A percentile compares a stretch with the other conserved stretches of the same genome.
Conservation (phyloP, 2,888 invertebrate species). For the Idaea straminata region DNA sequence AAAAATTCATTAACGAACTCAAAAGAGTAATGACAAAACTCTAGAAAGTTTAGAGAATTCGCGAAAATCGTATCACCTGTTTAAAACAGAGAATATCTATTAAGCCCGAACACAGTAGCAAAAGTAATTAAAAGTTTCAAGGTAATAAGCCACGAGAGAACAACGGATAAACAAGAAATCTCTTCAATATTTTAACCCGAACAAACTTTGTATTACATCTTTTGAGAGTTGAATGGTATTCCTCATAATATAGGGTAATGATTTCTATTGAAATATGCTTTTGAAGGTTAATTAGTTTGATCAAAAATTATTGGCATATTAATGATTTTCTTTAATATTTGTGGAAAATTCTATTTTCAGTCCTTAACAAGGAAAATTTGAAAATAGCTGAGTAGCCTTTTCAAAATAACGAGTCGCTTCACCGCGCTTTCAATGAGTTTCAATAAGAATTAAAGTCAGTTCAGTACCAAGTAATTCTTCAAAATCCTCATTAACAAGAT, state of each 20-base stretch:
- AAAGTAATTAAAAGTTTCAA: slow-evolving; percentile 60
- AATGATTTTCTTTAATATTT: background rate
- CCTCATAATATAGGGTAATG: slow-evolving; percentile 38
- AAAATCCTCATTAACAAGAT: no score
- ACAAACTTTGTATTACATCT: slow-evolving; percentile 39
- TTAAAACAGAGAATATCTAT: slow-evolving; percentile 44
- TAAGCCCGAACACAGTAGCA: slow-evolving; percentile 51
- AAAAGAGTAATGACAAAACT: background rate
- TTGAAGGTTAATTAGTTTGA: slow-evolving; percentile 25
- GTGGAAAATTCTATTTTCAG: no score
- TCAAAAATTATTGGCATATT: slow-evolving; percentile 3
- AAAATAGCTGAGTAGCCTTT: background rate
- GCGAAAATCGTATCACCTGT: slow-evolving; percentile 34
- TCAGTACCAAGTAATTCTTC: no score
- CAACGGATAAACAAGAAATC: slow-evolving; percentile 38
- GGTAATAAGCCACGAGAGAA: slow-evolving; percentile 31
- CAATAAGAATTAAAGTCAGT: background rate
- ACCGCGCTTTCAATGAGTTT: background rate
- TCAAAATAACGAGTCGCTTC: background rate
- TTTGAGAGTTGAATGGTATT: slow-evolving; percentile 33
- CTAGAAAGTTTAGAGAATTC: slow-evolving; percentile 27
- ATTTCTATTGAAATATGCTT: slow-evolving; percentile 32
- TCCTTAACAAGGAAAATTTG: background rate
- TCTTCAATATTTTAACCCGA: slow-evolving; percentile 45
- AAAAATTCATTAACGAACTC: background rate